Evolutionary conservation across 1,140 invertebrate genomes (phyloP).

Genomic region (Ooceraea biroi): DNA sequence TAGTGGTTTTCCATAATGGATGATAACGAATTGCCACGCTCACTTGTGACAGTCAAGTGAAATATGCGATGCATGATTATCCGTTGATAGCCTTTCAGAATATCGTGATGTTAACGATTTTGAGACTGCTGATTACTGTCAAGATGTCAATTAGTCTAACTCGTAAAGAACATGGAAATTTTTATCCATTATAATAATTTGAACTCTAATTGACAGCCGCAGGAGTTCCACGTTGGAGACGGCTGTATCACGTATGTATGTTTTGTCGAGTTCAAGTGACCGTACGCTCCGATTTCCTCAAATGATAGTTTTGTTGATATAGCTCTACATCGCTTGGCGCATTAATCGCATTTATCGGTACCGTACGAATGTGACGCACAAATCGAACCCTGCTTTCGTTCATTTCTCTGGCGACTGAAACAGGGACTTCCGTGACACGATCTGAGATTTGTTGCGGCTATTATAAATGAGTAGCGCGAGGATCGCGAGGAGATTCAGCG

Average conservation of each 20-base stretch:
- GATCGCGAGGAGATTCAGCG: slow-evolving; percentile 64
- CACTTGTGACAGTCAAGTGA: not conserved
- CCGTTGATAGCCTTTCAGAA: not conserved
- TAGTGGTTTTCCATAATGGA: slow-evolving; percentile 31
- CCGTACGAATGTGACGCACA: not conserved
- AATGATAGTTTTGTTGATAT: not conserved
- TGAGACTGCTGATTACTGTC: not conserved
- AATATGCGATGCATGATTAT: not conserved
- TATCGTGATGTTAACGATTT: not conserved
- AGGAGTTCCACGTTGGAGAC: not conserved
- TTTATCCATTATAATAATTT: not conserved
- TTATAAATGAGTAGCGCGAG: slow-evolving; percentile 69
- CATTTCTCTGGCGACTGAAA: slow-evolving; percentile 35
- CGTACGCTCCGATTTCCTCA: not conserved
- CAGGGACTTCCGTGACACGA: slow-evolving; percentile 67
- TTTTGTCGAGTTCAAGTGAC: not conserved
- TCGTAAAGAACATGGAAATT: not conserved
- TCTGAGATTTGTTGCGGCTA: slow-evolving; percentile 65
- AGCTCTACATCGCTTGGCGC: not conserved
- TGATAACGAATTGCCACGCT: not conserved
- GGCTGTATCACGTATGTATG: not conserved
- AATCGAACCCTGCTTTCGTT: slow-evolving; percentile 24
- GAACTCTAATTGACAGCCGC: not conserved
- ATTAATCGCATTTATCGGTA: slow-evolving; percentile 14
- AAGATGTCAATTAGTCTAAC: not conserved